Evolutionary conservation across 1,140 invertebrate species (phyloP).

Genomic region (Euwallacea similis): DNA sequence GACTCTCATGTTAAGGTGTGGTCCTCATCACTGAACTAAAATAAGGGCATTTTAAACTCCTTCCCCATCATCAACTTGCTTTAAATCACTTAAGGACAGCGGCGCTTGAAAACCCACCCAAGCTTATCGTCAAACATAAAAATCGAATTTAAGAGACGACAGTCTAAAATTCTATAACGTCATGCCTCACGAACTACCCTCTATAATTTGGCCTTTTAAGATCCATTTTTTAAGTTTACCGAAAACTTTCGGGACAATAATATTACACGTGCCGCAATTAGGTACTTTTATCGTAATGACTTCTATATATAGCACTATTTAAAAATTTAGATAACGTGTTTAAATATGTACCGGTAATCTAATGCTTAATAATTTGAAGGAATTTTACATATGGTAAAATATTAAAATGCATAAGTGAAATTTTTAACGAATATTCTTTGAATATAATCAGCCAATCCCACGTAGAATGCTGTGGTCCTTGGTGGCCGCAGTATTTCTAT

Average conservation of each 20-base stretch:
- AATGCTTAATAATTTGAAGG: too few relatives aligned
- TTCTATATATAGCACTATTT: too few relatives aligned
- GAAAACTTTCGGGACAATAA: background rate
- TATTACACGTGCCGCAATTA: background rate
- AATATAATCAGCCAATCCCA: slow-evolving; percentile 11
- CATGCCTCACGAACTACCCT: slow-evolving; percentile 14
- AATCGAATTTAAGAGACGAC: slow-evolving; percentile 23
- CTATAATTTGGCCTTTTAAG: background rate
- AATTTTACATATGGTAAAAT: background rate
- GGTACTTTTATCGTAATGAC: background rate
- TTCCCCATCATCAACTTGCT: too few relatives aligned
- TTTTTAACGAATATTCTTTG: slow-evolving; percentile 1
- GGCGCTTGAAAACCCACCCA: slow-evolving; percentile 7
- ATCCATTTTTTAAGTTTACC: too few relatives aligned
- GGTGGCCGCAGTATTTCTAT: slow-evolving; percentile 20
- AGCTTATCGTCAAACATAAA: slow-evolving; percentile 28
- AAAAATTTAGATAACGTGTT: too few relatives aligned
- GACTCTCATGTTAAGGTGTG: too few relatives aligned
- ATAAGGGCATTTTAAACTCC: too few relatives aligned
- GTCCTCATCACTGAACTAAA: too few relatives aligned
- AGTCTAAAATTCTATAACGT: slow-evolving; percentile 20
- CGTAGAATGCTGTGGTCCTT: slow-evolving; percentile 27
- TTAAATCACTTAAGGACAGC: slow-evolving; percentile 2
- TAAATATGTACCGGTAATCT: too few relatives aligned
- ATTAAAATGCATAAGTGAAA: slow-evolving; percentile 7